These are phyloP conservation scores for Peucedramus taeniatus DNA, from an alignment of 2,113 vertebrate species.

Conservation along the genomic window DNA sequence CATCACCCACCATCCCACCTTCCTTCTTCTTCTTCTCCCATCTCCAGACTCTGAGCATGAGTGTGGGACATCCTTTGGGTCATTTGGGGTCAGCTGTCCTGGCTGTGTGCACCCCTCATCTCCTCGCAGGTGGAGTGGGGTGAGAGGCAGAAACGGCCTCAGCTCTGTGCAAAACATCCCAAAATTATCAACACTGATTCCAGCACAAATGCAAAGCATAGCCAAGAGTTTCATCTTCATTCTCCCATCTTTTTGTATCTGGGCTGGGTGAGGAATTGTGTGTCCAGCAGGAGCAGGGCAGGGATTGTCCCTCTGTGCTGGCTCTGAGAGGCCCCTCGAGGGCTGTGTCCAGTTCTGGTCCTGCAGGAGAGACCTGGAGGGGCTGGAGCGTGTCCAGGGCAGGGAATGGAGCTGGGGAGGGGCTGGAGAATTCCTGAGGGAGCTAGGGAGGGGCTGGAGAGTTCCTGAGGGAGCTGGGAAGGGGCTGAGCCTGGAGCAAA, in stretches of 20 bases:
- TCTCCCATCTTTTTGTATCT: neutral
- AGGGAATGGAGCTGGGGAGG: neutral
- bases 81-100: neutral
- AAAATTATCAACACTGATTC: neutral
- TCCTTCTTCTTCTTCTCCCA: neutral
- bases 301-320: neutral
- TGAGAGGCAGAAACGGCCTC: neutral
- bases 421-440: neutral
- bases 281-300: neutral
- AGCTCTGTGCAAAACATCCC: neutral
- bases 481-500: neutral
- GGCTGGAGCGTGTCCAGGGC: neutral
- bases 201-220: neutral
- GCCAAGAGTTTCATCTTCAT: neutral
- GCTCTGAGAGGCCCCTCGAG: neutral
- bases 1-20: neutral
- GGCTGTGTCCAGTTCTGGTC: neutral
- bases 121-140: fast-evolving
- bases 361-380: neutral
- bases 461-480: neutral
- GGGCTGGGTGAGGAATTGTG: neutral
- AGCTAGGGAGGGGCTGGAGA: neutral
- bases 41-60: fast-evolving
- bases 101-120: neutral
- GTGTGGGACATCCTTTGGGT: neutral